Evolutionary conservation across 2,797 vertebrate genomes (phyloP).

Genomic region (Argya squamiceps): DNA sequence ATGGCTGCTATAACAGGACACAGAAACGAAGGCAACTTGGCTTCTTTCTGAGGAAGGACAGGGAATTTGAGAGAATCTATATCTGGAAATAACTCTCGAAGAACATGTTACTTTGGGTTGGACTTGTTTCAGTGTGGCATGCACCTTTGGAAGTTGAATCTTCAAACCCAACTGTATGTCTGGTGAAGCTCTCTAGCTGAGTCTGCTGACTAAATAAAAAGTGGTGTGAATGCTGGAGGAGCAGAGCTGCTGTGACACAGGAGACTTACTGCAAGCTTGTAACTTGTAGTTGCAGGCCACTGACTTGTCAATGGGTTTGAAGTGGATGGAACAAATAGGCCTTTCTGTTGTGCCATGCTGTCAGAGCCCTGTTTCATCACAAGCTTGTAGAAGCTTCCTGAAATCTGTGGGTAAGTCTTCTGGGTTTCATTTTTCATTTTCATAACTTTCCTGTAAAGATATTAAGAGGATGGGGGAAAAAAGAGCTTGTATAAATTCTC

Average conservation of each 20-base stretch:
- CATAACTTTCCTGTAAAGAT: neutral
- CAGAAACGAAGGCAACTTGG: neutral
- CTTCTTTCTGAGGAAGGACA: neutral
- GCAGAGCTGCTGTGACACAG: neutral
- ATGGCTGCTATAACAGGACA: neutral
- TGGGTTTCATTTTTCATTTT: neutral
- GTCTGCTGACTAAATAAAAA: neutral
- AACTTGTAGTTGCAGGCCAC: neutral
- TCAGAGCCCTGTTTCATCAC: neutral
- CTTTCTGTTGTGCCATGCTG: neutral
- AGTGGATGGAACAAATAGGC: neutral
- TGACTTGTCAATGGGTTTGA: neutral
- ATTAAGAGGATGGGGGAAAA: accelerated
- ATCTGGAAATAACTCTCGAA: neutral
- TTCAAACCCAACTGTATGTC: neutral
- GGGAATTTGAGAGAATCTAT: neutral
- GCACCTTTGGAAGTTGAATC: neutral
- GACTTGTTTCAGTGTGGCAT: neutral
- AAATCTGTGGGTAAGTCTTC: neutral
- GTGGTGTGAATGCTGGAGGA: neutral
- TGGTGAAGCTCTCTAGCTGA: neutral
- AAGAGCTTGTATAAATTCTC: neutral
- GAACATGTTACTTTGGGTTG: neutral
- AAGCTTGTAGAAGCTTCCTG: neutral
- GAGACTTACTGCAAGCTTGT: neutral